These are phyloP conservation scores for Antedon bifida DNA, from an alignment of 35 echinoderm and acorn worm genomes.

Conservation along the genomic window DNA sequence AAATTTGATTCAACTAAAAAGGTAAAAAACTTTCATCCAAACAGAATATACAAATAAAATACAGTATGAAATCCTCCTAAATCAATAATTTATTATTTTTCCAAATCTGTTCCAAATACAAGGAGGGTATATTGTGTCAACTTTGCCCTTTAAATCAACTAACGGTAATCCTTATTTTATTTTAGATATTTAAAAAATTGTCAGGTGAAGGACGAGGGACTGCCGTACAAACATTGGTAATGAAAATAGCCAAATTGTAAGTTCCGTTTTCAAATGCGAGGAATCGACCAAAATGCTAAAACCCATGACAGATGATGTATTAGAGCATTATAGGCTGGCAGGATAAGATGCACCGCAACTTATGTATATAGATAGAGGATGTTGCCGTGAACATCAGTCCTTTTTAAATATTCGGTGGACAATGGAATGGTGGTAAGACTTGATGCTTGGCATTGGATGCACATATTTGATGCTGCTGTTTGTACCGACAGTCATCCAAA, in stretches of 20 bases:
- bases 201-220: constrained; percentile 24
- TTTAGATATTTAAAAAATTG: constrained; percentile 32
- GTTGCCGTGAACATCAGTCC: constrained; percentile 7
- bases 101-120: no score
- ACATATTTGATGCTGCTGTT: constrained; percentile 29
- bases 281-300: constrained; percentile 13
- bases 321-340: constrained; percentile 3
- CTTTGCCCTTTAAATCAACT: no score
- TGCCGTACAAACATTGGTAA: constrained; percentile 25
- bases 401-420: constrained; percentile 19
- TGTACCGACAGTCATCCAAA: constrained; percentile 27
- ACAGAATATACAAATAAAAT: no score
- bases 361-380: constrained; percentile 38
- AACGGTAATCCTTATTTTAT: background rate
- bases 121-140: no score
- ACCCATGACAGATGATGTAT: constrained; percentile 16
- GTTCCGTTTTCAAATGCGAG: constrained; percentile 19
- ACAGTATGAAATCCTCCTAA: no score
- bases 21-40: background rate
- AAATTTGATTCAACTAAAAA: constrained; percentile 48
- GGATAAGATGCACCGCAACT: constrained; percentile 13
- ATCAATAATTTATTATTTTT: no score
- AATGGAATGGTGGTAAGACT: constrained; percentile 23
- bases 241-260: constrained; percentile 13
- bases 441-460: constrained; percentile 21